A percentile compares a stretch with the other conserved stretches of the same genome.
phyloP scores from a whole-genome alignment of 2,888 invertebrate genomes.

The Achlya flavicornis region DNA sequence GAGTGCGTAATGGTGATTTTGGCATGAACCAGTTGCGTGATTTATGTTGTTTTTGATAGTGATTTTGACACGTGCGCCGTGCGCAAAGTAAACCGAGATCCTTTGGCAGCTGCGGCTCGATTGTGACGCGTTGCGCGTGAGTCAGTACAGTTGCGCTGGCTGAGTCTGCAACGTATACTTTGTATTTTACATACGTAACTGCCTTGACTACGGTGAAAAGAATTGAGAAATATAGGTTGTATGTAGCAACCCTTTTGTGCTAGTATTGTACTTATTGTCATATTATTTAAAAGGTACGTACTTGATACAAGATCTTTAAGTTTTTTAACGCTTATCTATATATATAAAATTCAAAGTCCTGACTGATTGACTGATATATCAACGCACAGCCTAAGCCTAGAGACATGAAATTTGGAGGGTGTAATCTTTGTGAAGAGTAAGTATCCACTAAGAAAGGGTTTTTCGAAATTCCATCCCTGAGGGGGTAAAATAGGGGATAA shows the following conservation, averaged over 20 bases:
- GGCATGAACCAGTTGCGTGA: conserved; percentile 28
- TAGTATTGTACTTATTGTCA: too few relatives aligned
- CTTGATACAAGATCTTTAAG: too few relatives aligned
- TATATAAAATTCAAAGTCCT: too few relatives aligned
- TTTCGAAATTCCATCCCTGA: too few relatives aligned
- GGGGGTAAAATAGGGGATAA: too few relatives aligned
- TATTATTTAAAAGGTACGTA: too few relatives aligned
- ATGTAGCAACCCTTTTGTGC: not conserved
- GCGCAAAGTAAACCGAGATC: conserved; percentile 80
- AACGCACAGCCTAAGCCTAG: too few relatives aligned
- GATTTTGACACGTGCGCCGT: conserved; percentile 69
- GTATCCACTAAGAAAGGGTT: too few relatives aligned
- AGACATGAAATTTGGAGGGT: too few relatives aligned
- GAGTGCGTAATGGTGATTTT: conserved; percentile 31
- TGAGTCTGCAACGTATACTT: conserved; percentile 25
- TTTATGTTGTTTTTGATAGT: conserved; percentile 52
- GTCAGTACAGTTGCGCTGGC: conserved; percentile 25
- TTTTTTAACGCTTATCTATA: too few relatives aligned
- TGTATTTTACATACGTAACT: conserved; percentile 9
- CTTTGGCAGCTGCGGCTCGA: conserved; percentile 78
- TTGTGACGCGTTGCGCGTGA: conserved; percentile 53
- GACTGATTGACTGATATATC: too few relatives aligned
- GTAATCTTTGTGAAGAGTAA: too few relatives aligned
- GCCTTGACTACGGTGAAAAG: not conserved
- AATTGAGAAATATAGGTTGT: not conserved